Evolutionary conservation across 2,888 invertebrate species (phyloP).

Genomic region (Prenolepis imparis): DNA sequence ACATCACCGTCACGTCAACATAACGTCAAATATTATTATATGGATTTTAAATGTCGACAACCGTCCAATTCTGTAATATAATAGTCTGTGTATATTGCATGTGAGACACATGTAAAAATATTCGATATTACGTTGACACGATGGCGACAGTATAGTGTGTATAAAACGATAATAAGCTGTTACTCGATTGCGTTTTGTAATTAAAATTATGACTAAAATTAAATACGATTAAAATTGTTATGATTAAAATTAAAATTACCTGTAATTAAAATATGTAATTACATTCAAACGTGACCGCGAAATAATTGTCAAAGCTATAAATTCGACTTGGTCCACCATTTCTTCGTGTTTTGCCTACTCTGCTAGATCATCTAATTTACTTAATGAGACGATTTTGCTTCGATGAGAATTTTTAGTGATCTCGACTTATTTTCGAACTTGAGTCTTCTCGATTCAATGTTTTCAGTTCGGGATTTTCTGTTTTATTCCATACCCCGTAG

Average conservation of each 20-base stretch:
- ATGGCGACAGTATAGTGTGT: neutral
- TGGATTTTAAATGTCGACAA: neutral
- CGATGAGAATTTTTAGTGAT: neutral
- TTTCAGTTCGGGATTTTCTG: neutral
- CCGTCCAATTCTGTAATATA: neutral
- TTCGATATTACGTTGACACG: neutral
- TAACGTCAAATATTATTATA: neutral
- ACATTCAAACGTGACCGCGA: neutral
- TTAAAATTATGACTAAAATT: too few species aligned
- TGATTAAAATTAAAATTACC: too few species aligned
- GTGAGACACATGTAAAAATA: neutral
- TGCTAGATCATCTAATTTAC: neutral
- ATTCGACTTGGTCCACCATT: neutral
- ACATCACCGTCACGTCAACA: neutral
- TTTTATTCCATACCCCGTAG: neutral
- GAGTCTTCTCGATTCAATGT: neutral
- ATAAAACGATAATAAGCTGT: neutral
- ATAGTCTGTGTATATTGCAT: neutral
- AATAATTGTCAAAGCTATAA: constrained; percentile 5
- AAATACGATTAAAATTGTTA: too few species aligned
- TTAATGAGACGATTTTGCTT: neutral
- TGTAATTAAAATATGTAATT: too few species aligned
- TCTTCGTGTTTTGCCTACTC: neutral
- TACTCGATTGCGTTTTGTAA: neutral
- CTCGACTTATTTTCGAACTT: neutral